Conservation (phyloP, 2,888 invertebrate genomes). For the Melanophora roralis region DNA sequence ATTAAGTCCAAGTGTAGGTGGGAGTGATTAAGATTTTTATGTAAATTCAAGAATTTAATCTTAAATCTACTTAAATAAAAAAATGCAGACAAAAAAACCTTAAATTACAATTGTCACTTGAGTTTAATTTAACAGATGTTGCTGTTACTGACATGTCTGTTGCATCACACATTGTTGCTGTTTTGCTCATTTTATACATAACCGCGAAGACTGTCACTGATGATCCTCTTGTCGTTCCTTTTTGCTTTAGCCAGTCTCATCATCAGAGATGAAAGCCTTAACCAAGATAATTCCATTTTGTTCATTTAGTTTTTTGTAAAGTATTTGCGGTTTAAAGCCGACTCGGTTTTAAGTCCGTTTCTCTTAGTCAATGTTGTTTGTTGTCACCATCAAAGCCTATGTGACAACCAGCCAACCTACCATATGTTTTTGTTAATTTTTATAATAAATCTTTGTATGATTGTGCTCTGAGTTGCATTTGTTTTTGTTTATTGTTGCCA, state of each 20-base stretch:
- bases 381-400: neutral
- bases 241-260: slow-evolving; percentile 32
- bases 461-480: neutral
- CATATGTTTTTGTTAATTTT: slow-evolving; percentile 21
- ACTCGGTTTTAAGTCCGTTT: slow-evolving; percentile 33
- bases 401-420: neutral
- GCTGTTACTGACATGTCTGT: neutral
- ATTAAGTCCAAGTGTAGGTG: slow-evolving; percentile 9
- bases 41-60: slow-evolving; percentile 17
- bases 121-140: slow-evolving; percentile 6
- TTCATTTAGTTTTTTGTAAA: slow-evolving; percentile 40
- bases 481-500: neutral
- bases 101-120: slow-evolving; percentile 24
- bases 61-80: slow-evolving; percentile 13
- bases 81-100: neutral
- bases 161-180: neutral
- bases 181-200: slow-evolving; percentile 39
- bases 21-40: slow-evolving; percentile 10
- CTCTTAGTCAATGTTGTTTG: neutral
- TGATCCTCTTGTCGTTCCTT: neutral
- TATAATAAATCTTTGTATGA: neutral
- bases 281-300: slow-evolving; percentile 42
- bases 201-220: slow-evolving; percentile 11
- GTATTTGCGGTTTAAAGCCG: slow-evolving; percentile 37
- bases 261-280: slow-evolving; percentile 30